Evolutionary conservation across 2,113 vertebrate genomes (phyloP).

Genomic region (Urocynchramus pylzowi): DNA sequence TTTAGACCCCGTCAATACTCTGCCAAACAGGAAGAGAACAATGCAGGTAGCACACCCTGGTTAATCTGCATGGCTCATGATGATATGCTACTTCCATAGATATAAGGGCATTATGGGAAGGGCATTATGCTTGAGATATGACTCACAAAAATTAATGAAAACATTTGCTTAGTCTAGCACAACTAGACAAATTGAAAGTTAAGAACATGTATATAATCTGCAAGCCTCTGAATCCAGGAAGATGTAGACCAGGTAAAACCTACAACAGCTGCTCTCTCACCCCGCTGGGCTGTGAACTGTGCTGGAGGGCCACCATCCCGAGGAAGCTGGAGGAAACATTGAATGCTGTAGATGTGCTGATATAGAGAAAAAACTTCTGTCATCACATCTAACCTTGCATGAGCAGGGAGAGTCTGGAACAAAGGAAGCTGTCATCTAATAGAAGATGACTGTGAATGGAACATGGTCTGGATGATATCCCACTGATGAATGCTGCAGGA

Average conservation of each 20-base stretch:
- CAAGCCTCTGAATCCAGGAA: not conserved
- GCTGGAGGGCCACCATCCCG: not conserved
- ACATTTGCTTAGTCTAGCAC: not conserved
- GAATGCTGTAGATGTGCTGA: not conserved
- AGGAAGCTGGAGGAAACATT: not conserved
- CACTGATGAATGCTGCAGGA: not conserved
- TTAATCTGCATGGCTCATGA: not conserved
- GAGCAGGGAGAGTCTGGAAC: not conserved
- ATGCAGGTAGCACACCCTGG: not conserved
- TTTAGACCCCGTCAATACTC: not conserved
- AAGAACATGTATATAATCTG: not conserved
- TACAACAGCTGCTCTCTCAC: not conserved
- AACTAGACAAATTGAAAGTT: not conserved
- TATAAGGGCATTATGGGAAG: not conserved
- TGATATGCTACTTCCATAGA: not conserved
- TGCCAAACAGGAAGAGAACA: not conserved
- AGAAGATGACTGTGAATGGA: not conserved
- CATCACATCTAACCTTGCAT: not conserved
- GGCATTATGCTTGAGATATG: not conserved
- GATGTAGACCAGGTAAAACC: not conserved
- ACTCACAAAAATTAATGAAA: not conserved
- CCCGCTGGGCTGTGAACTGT: not conserved
- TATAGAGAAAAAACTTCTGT: not conserved
- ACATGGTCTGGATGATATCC: not conserved
- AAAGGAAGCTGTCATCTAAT: rapidly evolving